Conservation (phyloP, 2,797 vertebrate genomes). For the Xenopus petersii region DNA sequence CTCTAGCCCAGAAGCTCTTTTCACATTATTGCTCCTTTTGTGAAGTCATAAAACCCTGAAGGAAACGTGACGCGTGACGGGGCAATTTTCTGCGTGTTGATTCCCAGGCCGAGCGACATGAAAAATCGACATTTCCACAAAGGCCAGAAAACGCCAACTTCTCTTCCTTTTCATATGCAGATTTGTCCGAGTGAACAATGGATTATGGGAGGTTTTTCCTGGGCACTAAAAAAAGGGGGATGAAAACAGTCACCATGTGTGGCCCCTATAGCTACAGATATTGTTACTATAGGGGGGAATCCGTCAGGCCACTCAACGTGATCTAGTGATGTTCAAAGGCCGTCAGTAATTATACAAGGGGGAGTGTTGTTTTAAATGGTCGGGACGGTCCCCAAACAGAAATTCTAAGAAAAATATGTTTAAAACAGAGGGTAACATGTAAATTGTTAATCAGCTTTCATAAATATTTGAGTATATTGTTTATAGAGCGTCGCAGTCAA, state of each 20-base stretch:
- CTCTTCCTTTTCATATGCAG: slow-evolving; percentile 32
- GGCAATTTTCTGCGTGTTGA: background rate
- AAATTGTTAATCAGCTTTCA: slow-evolving; percentile 28
- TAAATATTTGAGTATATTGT: slow-evolving; percentile 44
- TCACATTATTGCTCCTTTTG: background rate
- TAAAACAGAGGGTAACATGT: slow-evolving; percentile 11
- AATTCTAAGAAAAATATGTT: slow-evolving; percentile 17
- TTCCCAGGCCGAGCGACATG: slow-evolving; percentile 30
- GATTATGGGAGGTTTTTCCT: slow-evolving; percentile 16
- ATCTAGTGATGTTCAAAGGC: slow-evolving; percentile 19
- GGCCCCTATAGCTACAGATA: background rate
- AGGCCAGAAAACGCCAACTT: slow-evolving; percentile 1
- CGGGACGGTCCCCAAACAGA: background rate
- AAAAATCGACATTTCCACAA: slow-evolving; percentile 37
- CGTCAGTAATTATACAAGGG: slow-evolving; percentile 29
- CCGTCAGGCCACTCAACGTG: slow-evolving; percentile 8
- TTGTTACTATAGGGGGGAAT: background rate
- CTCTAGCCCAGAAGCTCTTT: background rate
- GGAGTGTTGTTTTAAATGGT: slow-evolving; percentile 38
- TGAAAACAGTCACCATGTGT: slow-evolving; percentile 30
- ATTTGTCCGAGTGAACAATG: background rate
- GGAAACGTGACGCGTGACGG: background rate
- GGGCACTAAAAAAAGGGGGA: background rate
- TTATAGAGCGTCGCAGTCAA: slow-evolving; percentile 13
- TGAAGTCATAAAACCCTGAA: background rate